These are phyloP conservation scores for Unio pictorum DNA, from an alignment of 2,888 invertebrate genomes.

Conservation along the genomic window DNA sequence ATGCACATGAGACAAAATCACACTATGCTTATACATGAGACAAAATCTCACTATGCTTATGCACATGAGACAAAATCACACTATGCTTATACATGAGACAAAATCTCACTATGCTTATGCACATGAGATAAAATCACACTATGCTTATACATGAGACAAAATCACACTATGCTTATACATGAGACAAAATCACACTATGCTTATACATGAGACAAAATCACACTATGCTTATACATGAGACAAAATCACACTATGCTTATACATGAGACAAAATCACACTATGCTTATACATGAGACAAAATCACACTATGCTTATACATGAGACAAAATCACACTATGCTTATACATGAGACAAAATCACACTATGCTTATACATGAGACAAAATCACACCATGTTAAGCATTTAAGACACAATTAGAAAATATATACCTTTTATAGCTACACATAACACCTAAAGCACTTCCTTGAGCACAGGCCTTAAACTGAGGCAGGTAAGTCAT, in stretches of 20 bases:
- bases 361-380: not conserved
- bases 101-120: not conserved
- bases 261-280: too few relatives aligned
- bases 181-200: not conserved
- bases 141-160: not conserved
- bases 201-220: too few relatives aligned
- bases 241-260: too few relatives aligned
- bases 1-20: too few relatives aligned
- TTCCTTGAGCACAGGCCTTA: slow-evolving; percentile 56
- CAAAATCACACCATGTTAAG: not conserved
- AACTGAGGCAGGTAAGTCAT: slow-evolving; percentile 64
- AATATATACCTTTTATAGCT: slow-evolving; percentile 59
- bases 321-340: not conserved
- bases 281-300: too few relatives aligned
- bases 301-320: not conserved
- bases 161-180: not conserved
- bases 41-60: too few relatives aligned
- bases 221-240: too few relatives aligned
- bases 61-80: too few relatives aligned
- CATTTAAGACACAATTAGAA: not conserved
- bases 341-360: not conserved
- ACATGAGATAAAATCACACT: not conserved
- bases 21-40: too few relatives aligned
- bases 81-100: too few relatives aligned
- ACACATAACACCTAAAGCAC: slow-evolving; percentile 62